These are phyloP conservation scores for Cichladusa arquata DNA, from an alignment of 2,113 vertebrate genomes.

Conservation along the genomic window DNA sequence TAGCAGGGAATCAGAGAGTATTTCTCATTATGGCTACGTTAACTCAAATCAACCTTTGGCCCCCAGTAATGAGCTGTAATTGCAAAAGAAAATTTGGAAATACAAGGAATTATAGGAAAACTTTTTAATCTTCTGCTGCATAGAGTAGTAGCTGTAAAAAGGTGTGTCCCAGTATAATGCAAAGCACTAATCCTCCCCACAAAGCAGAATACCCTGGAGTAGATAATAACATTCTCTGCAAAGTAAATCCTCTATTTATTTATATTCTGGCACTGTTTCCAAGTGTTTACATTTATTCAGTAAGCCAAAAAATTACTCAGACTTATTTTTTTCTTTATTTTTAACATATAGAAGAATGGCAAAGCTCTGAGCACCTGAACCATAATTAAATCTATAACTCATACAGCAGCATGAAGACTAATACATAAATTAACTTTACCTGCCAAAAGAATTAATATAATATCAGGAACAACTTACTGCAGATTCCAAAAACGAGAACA, in stretches of 20 bases:
- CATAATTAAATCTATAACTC: conserved; percentile 59
- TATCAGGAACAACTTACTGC: not conserved
- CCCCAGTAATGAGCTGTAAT: not conserved
- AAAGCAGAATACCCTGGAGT: not conserved
- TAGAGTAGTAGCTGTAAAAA: not conserved
- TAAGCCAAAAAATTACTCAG: conserved; percentile 33
- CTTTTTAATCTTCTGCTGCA: not conserved
- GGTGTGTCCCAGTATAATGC: not conserved
- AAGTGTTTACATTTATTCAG: conserved; percentile 22
- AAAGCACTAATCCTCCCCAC: not conserved
- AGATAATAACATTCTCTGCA: not conserved
- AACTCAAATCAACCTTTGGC: not conserved
- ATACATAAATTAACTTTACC: conserved; percentile 26
- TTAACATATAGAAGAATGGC: not conserved
- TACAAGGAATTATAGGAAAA: not conserved
- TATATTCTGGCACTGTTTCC: not conserved
- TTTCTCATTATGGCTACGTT: not conserved
- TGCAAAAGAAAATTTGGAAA: conserved; percentile 23
- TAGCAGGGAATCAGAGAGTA: not conserved
- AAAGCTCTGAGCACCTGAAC: conserved; percentile 35
- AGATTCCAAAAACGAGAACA: not conserved
- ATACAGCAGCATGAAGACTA: conserved; percentile 4
- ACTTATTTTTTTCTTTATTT: conserved; percentile 38
- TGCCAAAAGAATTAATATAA: conserved; percentile 35
- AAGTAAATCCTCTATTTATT: conserved; percentile 42